These are phyloP conservation scores for Scolanthus callimorphus DNA, from an alignment of 92 coral and sea anemone species.

Conservation along the genomic window DNA sequence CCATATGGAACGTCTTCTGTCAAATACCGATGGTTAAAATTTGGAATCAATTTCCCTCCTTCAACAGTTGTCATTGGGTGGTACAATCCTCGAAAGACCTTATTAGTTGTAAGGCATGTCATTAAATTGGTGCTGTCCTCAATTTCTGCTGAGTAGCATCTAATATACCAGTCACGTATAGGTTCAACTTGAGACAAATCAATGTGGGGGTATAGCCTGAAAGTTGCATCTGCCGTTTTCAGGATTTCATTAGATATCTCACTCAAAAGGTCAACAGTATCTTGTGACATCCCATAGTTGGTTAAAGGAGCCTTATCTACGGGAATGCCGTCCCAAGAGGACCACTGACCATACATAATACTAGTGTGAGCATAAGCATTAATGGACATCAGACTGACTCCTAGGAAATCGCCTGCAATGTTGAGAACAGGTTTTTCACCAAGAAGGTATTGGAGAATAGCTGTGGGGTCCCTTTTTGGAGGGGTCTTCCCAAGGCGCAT, in stretches of 20 bases:
- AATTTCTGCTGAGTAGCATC: no score
- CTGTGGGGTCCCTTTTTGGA: conserved; percentile 39
- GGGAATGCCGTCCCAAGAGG: conserved; percentile 63
- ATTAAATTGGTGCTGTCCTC: no score
- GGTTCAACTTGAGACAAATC: conserved; percentile 37
- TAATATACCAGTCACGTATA: conserved; percentile 1
- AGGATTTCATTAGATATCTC: conserved; percentile 48
- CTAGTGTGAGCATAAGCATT: conserved; percentile 58
- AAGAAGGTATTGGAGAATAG: conserved; percentile 43
- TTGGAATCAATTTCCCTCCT: no score
- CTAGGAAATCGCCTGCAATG: conserved; percentile 44
- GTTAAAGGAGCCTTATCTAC: conserved; percentile 54
- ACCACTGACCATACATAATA: conserved; percentile 62
- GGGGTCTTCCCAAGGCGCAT: conserved; percentile 22
- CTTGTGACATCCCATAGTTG: conserved; percentile 50
- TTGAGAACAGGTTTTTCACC: conserved; percentile 44
- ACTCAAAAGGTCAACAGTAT: conserved; percentile 35
- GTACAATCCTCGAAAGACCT: no score
- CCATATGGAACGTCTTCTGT: no score
- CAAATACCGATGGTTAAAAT: no score
- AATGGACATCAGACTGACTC: conserved; percentile 45
- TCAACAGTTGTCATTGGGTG: no score
- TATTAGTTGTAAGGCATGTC: no score
- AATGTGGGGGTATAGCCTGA: conserved; percentile 16
- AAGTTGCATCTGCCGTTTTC: conserved; percentile 13